A percentile compares a stretch with the other conserved stretches of the same genome.
phyloP scores from a whole-genome alignment of 92 coral and sea anemone genomes.

The Umimayanthus kanabou region DNA sequence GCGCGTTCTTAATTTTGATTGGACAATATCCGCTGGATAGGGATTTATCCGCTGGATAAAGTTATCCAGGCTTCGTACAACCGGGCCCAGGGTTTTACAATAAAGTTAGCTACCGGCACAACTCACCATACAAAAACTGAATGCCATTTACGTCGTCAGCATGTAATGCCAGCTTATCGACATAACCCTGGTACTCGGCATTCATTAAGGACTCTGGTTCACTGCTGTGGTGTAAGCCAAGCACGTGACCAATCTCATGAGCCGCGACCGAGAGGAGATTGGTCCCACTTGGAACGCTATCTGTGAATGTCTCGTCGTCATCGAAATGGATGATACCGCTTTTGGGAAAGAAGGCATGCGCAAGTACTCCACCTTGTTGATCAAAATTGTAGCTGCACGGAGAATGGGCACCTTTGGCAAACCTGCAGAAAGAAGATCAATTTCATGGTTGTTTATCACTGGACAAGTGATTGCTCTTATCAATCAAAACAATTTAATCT shows the following conservation, averaged over 20 bases:
- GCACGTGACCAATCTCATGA: slow-evolving; percentile 84
- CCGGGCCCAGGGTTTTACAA: too few species aligned
- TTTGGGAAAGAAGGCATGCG: slow-evolving; percentile 77
- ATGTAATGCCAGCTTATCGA: slow-evolving; percentile 53
- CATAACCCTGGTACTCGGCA: slow-evolving; percentile 74
- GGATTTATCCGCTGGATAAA: too few species aligned
- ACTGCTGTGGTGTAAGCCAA: slow-evolving; percentile 74
- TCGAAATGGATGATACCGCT: slow-evolving; percentile 87
- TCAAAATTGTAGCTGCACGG: slow-evolving; percentile 69
- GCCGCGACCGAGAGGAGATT: slow-evolving; percentile 73
- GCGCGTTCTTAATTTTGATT: too few species aligned
- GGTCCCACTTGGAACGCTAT: slow-evolving; percentile 50
- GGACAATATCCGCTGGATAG: too few species aligned
- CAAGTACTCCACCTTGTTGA: slow-evolving; percentile 60
- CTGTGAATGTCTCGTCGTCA: slow-evolving; percentile 76
- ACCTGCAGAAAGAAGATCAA: slow-evolving; percentile 43
- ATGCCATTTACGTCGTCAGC: slow-evolving; percentile 73
- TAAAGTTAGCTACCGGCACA: too few species aligned
- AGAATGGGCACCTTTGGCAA: slow-evolving; percentile 27
- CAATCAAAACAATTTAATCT: too few species aligned
- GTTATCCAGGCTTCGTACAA: too few species aligned
- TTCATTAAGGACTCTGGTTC: slow-evolving; percentile 62
- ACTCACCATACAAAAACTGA: slow-evolving; percentile 67
- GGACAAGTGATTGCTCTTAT: too few species aligned
- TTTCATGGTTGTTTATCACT: not conserved